A percentile compares a stretch with the other conserved stretches of the same genome.
These are phyloP conservation scores for Tenthredo notha DNA, from an alignment of 2,888 invertebrate species.

Conservation along the genomic window DNA sequence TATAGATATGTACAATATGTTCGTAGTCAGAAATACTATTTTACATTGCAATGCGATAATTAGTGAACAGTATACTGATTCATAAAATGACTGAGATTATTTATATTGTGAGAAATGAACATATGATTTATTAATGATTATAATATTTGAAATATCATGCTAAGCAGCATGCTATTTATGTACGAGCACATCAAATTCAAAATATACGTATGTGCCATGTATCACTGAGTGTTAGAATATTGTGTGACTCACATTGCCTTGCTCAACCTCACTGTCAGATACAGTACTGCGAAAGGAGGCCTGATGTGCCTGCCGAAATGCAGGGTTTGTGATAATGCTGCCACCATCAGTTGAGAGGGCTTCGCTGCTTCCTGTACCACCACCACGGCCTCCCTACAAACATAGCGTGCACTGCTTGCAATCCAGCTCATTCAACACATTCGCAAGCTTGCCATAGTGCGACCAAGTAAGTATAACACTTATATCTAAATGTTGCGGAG, in stretches of 20 bases:
- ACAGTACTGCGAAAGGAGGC: conserved; percentile 92
- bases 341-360: conserved; percentile 83
- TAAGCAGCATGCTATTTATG: conserved; percentile 36
- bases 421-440: conserved; percentile 49
- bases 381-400: conserved; percentile 69
- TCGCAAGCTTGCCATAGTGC: conserved; percentile 37
- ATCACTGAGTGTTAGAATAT: conserved; percentile 59
- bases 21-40: background rate
- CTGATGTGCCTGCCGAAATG: conserved; percentile 87
- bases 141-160: conserved; percentile 22
- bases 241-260: conserved; percentile 88
- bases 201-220: background rate
- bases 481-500: background rate
- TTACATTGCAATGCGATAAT: background rate
- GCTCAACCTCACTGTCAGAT: conserved; percentile 96
- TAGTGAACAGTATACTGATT: background rate
- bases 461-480: conserved; percentile 39
- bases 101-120: background rate
- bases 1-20: background rate
- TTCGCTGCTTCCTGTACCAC: conserved; percentile 71
- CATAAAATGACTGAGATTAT: background rate
- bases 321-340: conserved; percentile 90
- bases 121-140: background rate
- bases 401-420: conserved; percentile 53
- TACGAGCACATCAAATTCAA: conserved; percentile 28